Base-by-base conservation (phyloP, 2,888 invertebrate genomes). In the Meliscaeva auricollis region DNA sequence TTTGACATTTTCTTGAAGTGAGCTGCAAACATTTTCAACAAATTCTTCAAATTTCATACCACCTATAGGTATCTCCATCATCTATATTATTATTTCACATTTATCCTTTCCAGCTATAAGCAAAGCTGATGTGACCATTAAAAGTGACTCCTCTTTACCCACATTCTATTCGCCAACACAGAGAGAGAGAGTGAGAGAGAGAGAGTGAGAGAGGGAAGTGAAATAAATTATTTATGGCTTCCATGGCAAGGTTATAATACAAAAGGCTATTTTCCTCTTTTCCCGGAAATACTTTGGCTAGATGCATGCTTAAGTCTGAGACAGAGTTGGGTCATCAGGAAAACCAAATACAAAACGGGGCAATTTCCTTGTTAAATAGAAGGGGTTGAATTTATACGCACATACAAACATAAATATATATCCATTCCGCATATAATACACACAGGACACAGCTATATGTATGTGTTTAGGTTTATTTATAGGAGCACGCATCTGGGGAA, bases 171-270 rank as follows among this genome's bases (percentile, higher is more conserved):
- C 70, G 52, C 56, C 70, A 1, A 9, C 26, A 26, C 3, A 3
- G 26, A 3, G 26, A 13, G 38, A 9, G 2, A 38, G 38, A 38
- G 11, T 9, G 13, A 11, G 11, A 13, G 38, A 9, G 38, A 13
- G 9, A 7, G 9, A 2, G 35, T 35, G 35, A 3, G 9, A 9
- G 52, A 66, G 50, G 56, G 69, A 74, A 74, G 35, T 35, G 69
- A 79, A 74, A 84, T 84, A 84, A 74, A 75, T 84, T 74, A 84
- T 84, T 84, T 84, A 79, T 84, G 64, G 83, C 64, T 69, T 64
- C 69, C 46, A 62, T 69, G 62, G 64, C 74, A 79, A 79, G 73
- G 62, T 64, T 78, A 79, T 74, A 69, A 78, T 83, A 62, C 68
- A 64, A 69, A 62, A 79, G 69, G 66, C 56, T 56, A 70, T 52